Percentiles rank a stretch among this genome's conserved stretches.
Evolutionary conservation across 2,797 vertebrate species (phyloP).

Genomic region (Alfaro cultratus): DNA sequence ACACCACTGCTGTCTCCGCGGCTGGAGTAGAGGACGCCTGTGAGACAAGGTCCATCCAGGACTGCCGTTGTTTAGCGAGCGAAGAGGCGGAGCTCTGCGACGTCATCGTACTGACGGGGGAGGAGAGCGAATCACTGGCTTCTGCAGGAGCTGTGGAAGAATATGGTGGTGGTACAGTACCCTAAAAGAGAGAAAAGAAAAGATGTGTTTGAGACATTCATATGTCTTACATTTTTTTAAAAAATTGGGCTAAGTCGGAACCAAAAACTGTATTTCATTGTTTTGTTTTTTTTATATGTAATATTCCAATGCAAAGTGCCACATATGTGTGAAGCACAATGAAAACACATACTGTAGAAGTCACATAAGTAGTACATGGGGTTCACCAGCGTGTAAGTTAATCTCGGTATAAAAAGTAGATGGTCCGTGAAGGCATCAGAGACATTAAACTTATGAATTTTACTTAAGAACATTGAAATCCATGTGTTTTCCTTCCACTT

Average conservation of each 20-base stretch:
- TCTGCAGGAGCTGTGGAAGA: slow-evolving; percentile 81
- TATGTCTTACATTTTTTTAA: too few relatives aligned
- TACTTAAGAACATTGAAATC: background rate
- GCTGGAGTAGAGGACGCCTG: slow-evolving; percentile 62
- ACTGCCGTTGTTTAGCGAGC: slow-evolving; percentile 84
- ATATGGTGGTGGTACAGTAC: slow-evolving; percentile 84
- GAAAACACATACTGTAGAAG: background rate
- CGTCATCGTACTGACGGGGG: slow-evolving; percentile 84
- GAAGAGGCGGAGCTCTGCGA: slow-evolving; percentile 84
- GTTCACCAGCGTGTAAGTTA: background rate
- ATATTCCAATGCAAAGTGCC: background rate
- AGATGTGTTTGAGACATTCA: slow-evolving; percentile 10
- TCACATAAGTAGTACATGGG: background rate
- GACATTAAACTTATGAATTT: background rate
- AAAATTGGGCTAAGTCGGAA: background rate
- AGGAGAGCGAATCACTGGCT: slow-evolving; percentile 82
- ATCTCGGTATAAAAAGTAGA: background rate
- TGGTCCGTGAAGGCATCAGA: background rate
- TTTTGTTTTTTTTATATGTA: background rate
- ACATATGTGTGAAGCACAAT: background rate
- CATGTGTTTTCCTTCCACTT: background rate
- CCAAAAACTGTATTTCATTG: background rate
- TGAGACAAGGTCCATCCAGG: slow-evolving; percentile 84
- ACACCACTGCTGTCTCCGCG: slow-evolving; percentile 75
- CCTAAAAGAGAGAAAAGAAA: slow-evolving; percentile 53